Percentiles rank a stretch among this genome's conserved stretches.
These are phyloP conservation scores for Catajapyx aquilonaris DNA, from an alignment of 1,140 invertebrate species.

Conservation along the genomic window DNA sequence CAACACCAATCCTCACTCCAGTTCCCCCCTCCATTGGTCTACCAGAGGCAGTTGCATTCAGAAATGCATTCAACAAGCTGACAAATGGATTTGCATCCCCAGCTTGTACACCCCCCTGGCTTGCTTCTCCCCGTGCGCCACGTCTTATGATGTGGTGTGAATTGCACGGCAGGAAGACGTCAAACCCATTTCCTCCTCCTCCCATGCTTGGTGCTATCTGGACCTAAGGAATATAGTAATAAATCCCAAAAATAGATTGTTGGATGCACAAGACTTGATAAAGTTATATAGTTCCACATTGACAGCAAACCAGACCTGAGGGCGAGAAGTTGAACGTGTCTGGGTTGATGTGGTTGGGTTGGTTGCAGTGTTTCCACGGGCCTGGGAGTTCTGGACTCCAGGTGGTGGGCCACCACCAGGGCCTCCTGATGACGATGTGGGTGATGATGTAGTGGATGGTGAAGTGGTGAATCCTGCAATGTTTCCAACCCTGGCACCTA, in stretches of 20 bases:
- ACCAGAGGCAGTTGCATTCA: too few relatives aligned
- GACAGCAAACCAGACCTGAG: constrained; percentile 34
- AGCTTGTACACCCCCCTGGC: constrained; percentile 6
- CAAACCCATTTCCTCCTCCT: constrained; percentile 27
- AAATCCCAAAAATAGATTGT: too few relatives aligned
- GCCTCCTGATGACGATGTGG: neutral
- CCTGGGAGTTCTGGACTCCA: constrained; percentile 13
- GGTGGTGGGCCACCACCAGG: constrained; percentile 3
- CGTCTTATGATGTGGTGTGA: constrained; percentile 31
- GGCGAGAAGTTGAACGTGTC: constrained; percentile 37
- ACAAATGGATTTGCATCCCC: too few relatives aligned
- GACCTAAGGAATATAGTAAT: too few relatives aligned
- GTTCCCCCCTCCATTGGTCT: too few relatives aligned
- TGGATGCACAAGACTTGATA: too few relatives aligned
- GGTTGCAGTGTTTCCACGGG: constrained; percentile 33
- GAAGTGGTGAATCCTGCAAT: constrained; percentile 15
- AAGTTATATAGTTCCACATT: too few relatives aligned
- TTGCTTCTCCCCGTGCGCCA: constrained; percentile 4
- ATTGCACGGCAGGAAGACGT: constrained; percentile 44
- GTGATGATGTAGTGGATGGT: constrained; percentile 2
- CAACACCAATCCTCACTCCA: too few relatives aligned
- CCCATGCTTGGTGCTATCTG: too few relatives aligned
- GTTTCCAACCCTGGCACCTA: constrained; percentile 19
- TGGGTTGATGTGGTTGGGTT: constrained; percentile 41
- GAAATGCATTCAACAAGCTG: too few relatives aligned